Evolutionary conservation across 1,140 invertebrate species (phyloP), one percentile per base, ranked within the genome.

Genomic region (Trypoxylus dichotomus): DNA sequence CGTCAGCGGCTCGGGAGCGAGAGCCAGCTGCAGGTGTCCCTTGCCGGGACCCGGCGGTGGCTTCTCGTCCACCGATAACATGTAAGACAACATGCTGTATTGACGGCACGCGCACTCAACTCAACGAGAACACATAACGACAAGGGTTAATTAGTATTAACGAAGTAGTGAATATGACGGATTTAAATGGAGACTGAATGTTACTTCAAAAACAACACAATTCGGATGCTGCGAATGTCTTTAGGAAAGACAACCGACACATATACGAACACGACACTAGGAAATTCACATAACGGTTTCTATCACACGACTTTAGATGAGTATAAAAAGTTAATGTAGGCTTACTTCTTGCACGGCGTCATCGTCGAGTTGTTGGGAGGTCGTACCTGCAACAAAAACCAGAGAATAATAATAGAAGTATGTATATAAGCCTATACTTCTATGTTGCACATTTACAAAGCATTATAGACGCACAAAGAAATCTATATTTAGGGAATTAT

Each of bases 31-130:
- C 43, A 88, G 88, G 77, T 89, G 87, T 15, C 85, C 85, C 80
- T 89, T 89, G 8, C 83, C 86, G 10, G 89, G 89, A 63, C 84
- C 89, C 77, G 88, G 88, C 13, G 89, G 90, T 21, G 90, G 90
- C 83, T 91, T 91, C 80, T 91, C 90, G 78, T 91, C 90, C 76
- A 91, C 88, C 24, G 91, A 90, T 80, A 91, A 87, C 89, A 91
- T 91, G 83, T 91, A 91, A 42, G 91, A 91, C 84, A 91, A 85
- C 91, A 91, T 91, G 37, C 74, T 83, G 81, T 71, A 74, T 24
- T 21, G 32, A 75, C n/a, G 72, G 32, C 74, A 42, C 41, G 47
- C 74, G 43, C 74, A 75, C 74, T 54, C 19, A 21, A 74, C 73
- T 71, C 60, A 68, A 68, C 60, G 60, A 68, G 60, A 68, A 68